Evolutionary conservation across 2,797 vertebrate genomes (phyloP).

Genomic region (Manis pentadactyla): DNA sequence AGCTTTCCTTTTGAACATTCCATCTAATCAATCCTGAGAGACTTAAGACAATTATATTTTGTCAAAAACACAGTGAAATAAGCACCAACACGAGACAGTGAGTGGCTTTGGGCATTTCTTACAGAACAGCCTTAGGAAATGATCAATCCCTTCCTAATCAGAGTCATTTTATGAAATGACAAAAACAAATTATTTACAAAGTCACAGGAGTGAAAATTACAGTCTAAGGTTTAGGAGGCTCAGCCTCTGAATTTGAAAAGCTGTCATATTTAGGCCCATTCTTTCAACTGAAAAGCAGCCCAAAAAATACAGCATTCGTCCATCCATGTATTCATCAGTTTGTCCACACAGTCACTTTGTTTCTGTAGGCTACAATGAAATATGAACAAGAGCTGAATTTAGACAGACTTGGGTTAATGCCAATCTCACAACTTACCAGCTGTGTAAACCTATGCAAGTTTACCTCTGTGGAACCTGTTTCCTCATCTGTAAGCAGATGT

Average conservation of each 20-base stretch:
- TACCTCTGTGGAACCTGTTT: background rate
- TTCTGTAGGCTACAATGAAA: background rate
- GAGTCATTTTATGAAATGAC: constrained; percentile 77
- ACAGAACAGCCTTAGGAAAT: constrained; percentile 85
- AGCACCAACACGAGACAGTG: constrained; percentile 79
- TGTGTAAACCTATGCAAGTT: background rate
- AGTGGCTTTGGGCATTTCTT: constrained; percentile 82
- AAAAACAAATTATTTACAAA: constrained; percentile 79
- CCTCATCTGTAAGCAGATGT: background rate
- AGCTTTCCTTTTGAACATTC: constrained; percentile 84
- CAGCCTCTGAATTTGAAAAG: constrained; percentile 61
- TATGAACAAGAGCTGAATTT: background rate
- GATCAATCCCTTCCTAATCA: constrained; percentile 81
- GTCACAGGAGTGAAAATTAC: constrained; percentile 55
- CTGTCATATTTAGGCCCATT: constrained; percentile 16
- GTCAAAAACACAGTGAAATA: constrained; percentile 83
- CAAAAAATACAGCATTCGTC: background rate
- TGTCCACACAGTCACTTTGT: background rate
- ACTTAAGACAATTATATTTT: constrained; percentile 87
- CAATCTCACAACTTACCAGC: background rate
- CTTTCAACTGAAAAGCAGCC: background rate
- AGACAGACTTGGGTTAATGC: background rate
- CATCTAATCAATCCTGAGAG: constrained; percentile 86
- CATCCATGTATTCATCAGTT: background rate
- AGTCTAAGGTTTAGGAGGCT: constrained; percentile 58